These are phyloP conservation scores for Idaea dimidiata DNA, from an alignment of 2,888 invertebrate species.

Conservation along the genomic window DNA sequence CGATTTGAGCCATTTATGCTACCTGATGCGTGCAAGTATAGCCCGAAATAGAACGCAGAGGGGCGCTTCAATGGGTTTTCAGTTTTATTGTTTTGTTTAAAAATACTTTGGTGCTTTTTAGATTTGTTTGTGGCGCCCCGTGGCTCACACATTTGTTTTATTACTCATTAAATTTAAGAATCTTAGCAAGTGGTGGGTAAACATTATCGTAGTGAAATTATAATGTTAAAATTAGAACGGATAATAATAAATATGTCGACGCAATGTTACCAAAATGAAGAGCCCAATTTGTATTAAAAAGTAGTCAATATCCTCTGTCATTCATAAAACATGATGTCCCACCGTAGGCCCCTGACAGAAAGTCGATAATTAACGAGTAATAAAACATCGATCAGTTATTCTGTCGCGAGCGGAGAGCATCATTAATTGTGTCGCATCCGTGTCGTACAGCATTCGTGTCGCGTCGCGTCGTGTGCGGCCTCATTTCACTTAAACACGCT, in stretches of 20 bases:
- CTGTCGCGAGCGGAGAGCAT: constrained; percentile 4
- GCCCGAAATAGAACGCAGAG: background rate
- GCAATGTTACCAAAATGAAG: background rate
- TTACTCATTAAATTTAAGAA: background rate
- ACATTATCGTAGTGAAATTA: background rate
- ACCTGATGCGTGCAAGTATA: constrained; percentile 5
- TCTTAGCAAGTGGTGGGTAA: background rate
- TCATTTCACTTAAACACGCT: constrained; percentile 7
- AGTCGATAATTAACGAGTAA: constrained; percentile 14
- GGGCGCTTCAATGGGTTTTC: background rate
- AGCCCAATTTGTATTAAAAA: background rate
- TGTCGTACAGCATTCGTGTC: background rate
- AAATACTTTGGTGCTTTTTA: background rate
- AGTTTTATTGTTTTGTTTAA: constrained; percentile 1
- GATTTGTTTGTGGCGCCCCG: constrained; percentile 1
- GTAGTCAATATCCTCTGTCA: background rate
- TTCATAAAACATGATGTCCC: constrained; percentile 3
- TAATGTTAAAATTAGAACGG: background rate
- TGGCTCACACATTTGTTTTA: background rate
- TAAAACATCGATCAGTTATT: constrained; percentile 15
- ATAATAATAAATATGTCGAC: background rate
- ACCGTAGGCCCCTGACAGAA: constrained; percentile 9
- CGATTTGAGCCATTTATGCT: constrained; percentile 5
- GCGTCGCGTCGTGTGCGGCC: constrained; percentile 10
- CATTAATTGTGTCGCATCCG: constrained; percentile 7